A percentile compares a stretch with the other conserved stretches of the same genome.
Evolutionary conservation across 2,888 invertebrate species (phyloP).

Genomic region (Cerceris rybyensis): DNA sequence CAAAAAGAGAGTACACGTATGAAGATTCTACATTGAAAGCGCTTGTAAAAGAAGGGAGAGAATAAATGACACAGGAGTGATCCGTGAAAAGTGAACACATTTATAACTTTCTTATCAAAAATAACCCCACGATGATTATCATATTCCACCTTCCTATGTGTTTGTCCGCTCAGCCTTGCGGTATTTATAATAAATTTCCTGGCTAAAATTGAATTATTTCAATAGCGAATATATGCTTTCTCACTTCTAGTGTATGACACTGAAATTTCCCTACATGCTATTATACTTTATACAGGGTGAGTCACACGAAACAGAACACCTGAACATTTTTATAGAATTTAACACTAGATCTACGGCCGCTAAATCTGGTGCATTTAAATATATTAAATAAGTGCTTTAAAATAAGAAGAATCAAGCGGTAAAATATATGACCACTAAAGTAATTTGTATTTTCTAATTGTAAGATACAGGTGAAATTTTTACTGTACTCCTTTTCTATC

Average conservation of each 20-base stretch:
- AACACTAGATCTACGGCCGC: no score
- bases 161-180: not conserved
- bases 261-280: no score
- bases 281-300: no score
- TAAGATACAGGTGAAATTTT: no score
- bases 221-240: not conserved
- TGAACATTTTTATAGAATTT: no score
- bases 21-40: not conserved
- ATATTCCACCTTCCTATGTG: slow-evolving; percentile 7
- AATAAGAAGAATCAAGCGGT: no score
- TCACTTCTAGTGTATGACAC: not conserved
- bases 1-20: not conserved
- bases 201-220: not conserved
- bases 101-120: slow-evolving; percentile 33
- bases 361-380: no score
- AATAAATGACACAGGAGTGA: slow-evolving; percentile 11
- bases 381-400: no score
- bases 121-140: slow-evolving; percentile 21
- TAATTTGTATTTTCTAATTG: no score
- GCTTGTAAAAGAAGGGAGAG: slow-evolving; percentile 4
- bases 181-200: slow-evolving; percentile 6
- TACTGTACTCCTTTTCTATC: no score
- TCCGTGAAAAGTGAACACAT: slow-evolving; percentile 28
- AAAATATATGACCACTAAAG: no score
- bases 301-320: no score